Base-by-base conservation (phyloP, 1,140 invertebrate species). In the Parapsyche elsis region DNA sequence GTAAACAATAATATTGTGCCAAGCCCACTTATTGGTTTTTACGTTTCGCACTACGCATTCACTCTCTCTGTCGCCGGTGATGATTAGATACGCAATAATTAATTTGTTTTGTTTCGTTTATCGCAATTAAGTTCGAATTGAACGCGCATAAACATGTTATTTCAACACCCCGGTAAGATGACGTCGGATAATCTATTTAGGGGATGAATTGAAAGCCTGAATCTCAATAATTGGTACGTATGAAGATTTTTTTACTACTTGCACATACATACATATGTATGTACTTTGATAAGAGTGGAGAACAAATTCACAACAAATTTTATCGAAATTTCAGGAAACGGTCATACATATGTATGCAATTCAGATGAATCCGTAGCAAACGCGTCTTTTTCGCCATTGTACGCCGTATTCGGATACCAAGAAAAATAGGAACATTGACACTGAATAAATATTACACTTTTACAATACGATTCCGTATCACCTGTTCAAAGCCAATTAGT, bases 401-500 rank as follows among this genome's bases (percentile, higher is more conserved):
- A 5, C 12, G 5, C 45, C 45, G 49, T 53, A 38, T 38, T 53
- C 16, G 49, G 2, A 53, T 53, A 14, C 16, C 2, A 2, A 53
- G 12, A 53, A 53, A 53, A 53, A 53, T 16, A 53, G 10, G 16
- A 53, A 53, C 16, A 53, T 53, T 53, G 49, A 14, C 10, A 14
- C 16, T 53, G 49, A 16, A 53, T 16, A 53, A 53, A 53, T 16
- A 53, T 16, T 2, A 53, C 16, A 14, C 10, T 53, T 53, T 53
- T 12, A 1, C 49, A 53, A 53, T 53, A 53, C 16, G 1, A 53
- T 53, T 26, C 24, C 12, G n/a, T 19, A 67, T 67, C 64, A 67
- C 23, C 64, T 67, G 64, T 67, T 19, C 64, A 67, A 67, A 67
- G 64, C 19, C 24, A 67, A 67, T 67, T 67, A 67, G 64, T 67